Base-by-base conservation (phyloP, 2,797 vertebrate species). In the Anguilla obscura region DNA sequence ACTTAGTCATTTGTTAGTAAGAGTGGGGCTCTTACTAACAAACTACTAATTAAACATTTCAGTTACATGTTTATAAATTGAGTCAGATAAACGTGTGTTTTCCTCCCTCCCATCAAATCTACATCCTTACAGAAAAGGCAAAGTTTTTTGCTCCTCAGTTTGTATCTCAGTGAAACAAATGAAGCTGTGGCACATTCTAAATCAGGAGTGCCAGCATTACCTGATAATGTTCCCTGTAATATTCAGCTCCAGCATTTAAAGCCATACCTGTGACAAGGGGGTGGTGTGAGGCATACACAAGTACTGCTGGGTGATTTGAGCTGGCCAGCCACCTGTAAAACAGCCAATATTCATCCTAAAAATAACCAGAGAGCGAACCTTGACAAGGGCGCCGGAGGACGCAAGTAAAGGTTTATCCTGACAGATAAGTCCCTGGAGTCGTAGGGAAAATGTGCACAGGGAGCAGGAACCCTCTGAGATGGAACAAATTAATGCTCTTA, bases 401-500 rank as follows among this genome's bases (percentile, higher is more conserved):
- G 85, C 88, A 91, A 90, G 90, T 89, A 80, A 66, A 87, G 93
- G 91, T 93, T 93, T 91, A 92, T 94, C 92, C 92, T 27, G 87
- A 94, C 92, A 93, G 90, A 89, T 58, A 60, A 86, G 89, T 90
- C 86, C 66, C 36, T 52, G 27, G 79, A 8, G 54, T 54, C 45
- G 21, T 9, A 24, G 66, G 63, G 40, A 52, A 80, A 80, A 45
- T 80, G 76, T 45, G 40, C 33, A 18, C 40, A 88, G 88, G 90
- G 92, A 91, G 88, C 91, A 90, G 91, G 93, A 93, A 90, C 92
- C 92, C 89, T 87, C 74, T 9, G 92, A 93, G 92, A 93, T 91
- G 84, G 88, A 92, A 92, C 89, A 90, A 89, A 94, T 94, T 94
- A 94, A 93, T 90, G 89, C 88, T 92, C 87, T 86, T 90, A 94